phyloP scores from a whole-genome alignment of 2,888 invertebrate genomes.

The Rhaphigaster nebulosa region DNA sequence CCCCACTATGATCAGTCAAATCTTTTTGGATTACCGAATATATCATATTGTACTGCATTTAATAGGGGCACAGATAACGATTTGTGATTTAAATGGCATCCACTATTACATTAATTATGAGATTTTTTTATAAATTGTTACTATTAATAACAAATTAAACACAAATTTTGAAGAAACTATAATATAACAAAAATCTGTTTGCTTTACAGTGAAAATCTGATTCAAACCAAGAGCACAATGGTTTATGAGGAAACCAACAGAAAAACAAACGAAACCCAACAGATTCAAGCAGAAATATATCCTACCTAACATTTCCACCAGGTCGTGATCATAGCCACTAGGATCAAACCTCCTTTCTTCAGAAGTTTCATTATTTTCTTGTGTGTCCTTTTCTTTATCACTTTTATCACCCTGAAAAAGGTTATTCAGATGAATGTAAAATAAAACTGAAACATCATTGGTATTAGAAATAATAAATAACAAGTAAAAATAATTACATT shows the following conservation, averaged over 20 bases:
- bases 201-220: background rate
- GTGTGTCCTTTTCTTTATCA: conserved; percentile 67
- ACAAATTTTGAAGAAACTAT: no score
- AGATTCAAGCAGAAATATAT: background rate
- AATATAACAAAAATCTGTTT: background rate
- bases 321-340: conserved; percentile 86
- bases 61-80: no score
- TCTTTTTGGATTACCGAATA: no score
- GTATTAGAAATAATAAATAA: background rate
- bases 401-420: conserved; percentile 65
- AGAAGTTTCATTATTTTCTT: conserved; percentile 76
- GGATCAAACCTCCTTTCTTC: conserved; percentile 91
- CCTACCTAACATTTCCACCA: conserved; percentile 90
- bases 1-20: no score
- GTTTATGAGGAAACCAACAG: background rate
- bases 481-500: conserved; percentile 47
- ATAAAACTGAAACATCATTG: background rate
- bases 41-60: no score
- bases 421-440: background rate
- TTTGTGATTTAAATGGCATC: no score
- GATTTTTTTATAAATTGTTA: no score
- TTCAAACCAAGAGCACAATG: background rate
- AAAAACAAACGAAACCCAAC: background rate
- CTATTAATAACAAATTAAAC: no score
- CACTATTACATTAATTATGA: no score